A percentile compares a stretch with the other conserved stretches of the same genome.
Evolutionary conservation across 2,888 invertebrate genomes (phyloP).

Genomic region (Eueremaeus valkanovi): DNA sequence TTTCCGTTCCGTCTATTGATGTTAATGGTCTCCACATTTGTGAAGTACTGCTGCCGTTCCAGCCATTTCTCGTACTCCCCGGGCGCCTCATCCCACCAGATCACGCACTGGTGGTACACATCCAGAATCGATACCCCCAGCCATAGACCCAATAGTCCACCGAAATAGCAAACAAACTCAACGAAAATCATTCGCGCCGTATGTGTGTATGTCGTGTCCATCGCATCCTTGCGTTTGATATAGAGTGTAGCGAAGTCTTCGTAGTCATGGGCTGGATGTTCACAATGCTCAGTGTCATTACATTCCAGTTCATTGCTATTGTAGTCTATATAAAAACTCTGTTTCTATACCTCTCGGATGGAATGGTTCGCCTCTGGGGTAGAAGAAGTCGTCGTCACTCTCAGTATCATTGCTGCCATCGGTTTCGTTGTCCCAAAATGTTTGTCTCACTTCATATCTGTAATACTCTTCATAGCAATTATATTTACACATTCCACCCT

Average conservation of each 20-base stretch:
- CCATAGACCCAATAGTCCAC: slow-evolving; percentile 10
- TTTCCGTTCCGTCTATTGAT: not conserved
- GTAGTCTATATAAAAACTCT: no score
- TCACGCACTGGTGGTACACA: slow-evolving; percentile 10
- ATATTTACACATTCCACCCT: not conserved
- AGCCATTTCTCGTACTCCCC: not conserved
- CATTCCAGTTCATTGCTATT: no score
- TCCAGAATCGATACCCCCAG: slow-evolving; percentile 16
- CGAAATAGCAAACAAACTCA: slow-evolving; percentile 27
- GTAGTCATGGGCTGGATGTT: no score
- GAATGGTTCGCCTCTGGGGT: not conserved
- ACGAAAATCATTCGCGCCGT: slow-evolving; percentile 13
- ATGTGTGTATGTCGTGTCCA: not conserved
- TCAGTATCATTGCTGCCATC: not conserved
- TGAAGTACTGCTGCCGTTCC: not conserved
- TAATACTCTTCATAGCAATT: slow-evolving; percentile 16
- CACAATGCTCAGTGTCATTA: no score
- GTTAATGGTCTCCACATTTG: not conserved
- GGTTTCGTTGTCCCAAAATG: not conserved
- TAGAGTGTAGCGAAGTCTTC: not conserved
- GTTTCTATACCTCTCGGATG: no score
- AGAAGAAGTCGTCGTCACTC: not conserved
- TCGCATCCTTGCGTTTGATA: not conserved
- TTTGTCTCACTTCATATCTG: slow-evolving; percentile 12
- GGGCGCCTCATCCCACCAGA: slow-evolving; percentile 1